Percentiles rank a stretch among this genome's conserved stretches.
Evolutionary conservation across 1,140 invertebrate genomes (phyloP).

Genomic region (Yoshiicerus persimilis): DNA sequence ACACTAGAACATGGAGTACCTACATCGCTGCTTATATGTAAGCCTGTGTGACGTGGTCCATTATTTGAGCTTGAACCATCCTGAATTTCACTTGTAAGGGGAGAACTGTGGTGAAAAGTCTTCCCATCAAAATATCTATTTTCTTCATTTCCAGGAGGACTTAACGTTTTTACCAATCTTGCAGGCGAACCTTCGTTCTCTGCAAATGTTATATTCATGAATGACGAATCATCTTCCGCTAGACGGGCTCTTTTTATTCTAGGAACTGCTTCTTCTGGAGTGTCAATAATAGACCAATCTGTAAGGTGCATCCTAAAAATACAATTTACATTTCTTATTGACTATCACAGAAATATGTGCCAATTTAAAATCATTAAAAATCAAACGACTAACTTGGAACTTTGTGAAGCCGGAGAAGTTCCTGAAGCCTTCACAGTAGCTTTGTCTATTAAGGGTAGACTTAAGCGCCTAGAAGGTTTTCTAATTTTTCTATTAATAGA

Average conservation of each 20-base stretch:
- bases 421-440: neutral
- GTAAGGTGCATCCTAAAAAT: neutral
- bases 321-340: neutral
- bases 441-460: neutral
- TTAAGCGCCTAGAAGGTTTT: neutral
- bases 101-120: neutral
- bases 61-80: neutral
- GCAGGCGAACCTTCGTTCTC: neutral
- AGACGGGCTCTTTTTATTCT: neutral
- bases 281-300: neutral
- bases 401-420: neutral
- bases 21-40: neutral
- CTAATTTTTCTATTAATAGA: neutral
- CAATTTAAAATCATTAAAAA: neutral
- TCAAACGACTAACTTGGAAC: neutral
- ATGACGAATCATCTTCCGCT: neutral
- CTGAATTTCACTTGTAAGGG: neutral
- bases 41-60: too few relatives aligned
- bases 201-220: neutral
- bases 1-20: neutral
- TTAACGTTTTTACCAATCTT: neutral
- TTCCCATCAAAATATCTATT: neutral
- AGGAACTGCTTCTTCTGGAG: neutral
- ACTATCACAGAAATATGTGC: neutral
- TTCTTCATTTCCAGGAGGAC: neutral